Evolutionary conservation across 2,888 invertebrate genomes (phyloP).

Genomic region (Laothoe populi): DNA sequence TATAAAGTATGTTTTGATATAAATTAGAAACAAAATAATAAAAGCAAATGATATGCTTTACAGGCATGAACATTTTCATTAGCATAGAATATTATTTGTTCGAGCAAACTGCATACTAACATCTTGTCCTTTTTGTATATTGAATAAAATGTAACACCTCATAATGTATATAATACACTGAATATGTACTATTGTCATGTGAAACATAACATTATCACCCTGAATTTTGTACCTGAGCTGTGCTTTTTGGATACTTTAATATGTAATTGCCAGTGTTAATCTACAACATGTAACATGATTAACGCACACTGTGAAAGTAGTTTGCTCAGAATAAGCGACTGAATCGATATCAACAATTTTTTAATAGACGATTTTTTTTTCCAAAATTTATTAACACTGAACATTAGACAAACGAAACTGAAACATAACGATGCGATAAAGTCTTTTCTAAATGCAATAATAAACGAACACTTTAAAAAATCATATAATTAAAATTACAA

Average conservation of each 20-base stretch:
- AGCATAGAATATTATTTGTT: constrained; percentile 7
- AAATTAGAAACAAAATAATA: background rate
- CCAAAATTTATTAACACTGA: no score
- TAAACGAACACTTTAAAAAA: no score
- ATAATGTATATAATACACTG: constrained; percentile 31
- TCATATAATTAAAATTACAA: no score
- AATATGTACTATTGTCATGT: constrained; percentile 26
- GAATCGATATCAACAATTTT: no score
- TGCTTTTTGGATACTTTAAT: constrained; percentile 44
- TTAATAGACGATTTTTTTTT: no score
- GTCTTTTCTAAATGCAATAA: no score
- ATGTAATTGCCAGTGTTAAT: constrained; percentile 31
- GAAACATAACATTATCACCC: constrained; percentile 31
- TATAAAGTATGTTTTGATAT: background rate
- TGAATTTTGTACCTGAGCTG: constrained; percentile 59
- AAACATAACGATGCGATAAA: no score
- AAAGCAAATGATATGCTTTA: background rate
- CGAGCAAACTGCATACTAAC: constrained; percentile 6
- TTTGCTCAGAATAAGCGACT: no score
- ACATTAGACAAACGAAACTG: no score
- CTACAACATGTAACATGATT: no score
- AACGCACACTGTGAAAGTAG: no score
- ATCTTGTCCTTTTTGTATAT: background rate
- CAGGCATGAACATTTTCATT: background rate
- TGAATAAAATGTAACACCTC: constrained; percentile 30